phyloP scores from a whole-genome alignment of 2,113 vertebrate genomes.

The Sphaerodactylus townsendi region DNA sequence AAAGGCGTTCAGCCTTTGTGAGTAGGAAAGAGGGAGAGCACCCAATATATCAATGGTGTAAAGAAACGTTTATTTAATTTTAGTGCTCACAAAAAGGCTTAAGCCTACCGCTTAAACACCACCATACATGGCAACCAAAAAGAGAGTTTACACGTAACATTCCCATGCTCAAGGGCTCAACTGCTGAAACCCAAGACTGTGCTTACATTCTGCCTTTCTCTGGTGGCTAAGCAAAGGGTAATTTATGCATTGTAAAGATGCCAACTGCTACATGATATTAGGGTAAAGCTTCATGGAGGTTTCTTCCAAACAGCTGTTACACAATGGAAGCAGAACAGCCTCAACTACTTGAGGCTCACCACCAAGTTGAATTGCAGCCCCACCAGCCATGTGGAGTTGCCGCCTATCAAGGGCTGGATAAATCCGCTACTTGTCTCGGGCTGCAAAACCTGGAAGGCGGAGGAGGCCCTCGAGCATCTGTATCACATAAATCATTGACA shows the following conservation, averaged over 20 bases:
- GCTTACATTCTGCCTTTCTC: neutral
- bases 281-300: neutral
- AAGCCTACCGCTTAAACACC: neutral
- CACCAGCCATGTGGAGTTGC: neutral
- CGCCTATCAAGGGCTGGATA: neutral
- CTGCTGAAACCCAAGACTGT: neutral
- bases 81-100: neutral
- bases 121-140: slow-evolving; percentile 19
- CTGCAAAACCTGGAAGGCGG: neutral
- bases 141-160: slow-evolving; percentile 9
- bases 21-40: neutral
- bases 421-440: neutral
- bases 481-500: neutral
- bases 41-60: neutral
- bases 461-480: neutral
- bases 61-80: slow-evolving; percentile 31
- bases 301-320: neutral
- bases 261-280: neutral
- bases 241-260: neutral
- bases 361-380: neutral
- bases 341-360: neutral
- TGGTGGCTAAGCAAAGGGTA: neutral
- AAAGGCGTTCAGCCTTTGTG: neutral
- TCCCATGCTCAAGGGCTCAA: neutral
- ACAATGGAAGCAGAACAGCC: neutral